These are phyloP conservation scores for Cheumatopsyche charites DNA, from an alignment of 1,140 invertebrate species.

Conservation along the genomic window DNA sequence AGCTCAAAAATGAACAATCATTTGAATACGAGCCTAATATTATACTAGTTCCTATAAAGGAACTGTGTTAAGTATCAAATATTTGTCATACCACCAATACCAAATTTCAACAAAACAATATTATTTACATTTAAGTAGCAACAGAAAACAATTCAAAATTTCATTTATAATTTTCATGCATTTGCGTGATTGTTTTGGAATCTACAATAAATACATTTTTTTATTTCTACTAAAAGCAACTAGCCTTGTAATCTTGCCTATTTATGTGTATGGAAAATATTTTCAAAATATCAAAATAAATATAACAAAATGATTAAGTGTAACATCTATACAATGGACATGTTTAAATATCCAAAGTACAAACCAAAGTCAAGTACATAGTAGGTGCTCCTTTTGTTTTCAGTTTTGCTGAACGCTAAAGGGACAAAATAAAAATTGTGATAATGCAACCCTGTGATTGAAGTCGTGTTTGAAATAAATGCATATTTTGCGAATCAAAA, in stretches of 20 bases:
- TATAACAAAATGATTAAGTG: neutral
- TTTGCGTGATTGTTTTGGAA: constrained; percentile 20
- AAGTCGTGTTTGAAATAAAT: constrained; percentile 19
- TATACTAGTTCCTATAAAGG: too few relatives aligned
- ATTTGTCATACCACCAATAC: constrained; percentile 26
- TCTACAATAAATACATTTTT: neutral
- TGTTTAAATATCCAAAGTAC: constrained; percentile 40
- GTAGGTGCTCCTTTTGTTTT: constrained; percentile 39
- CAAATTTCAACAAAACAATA: constrained; percentile 11
- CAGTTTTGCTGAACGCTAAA: constrained; percentile 41
- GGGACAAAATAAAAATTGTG: constrained; percentile 41
- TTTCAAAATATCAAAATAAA: neutral
- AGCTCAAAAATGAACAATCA: too few relatives aligned
- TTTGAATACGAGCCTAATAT: too few relatives aligned
- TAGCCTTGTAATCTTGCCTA: constrained; percentile 17
- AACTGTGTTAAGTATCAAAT: neutral
- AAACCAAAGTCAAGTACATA: constrained; percentile 47
- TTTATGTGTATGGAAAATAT: neutral
- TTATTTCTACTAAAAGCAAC: constrained; percentile 25
- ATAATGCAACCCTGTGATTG: constrained; percentile 14
- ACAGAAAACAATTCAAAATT: constrained; percentile 22
- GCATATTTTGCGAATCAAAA: constrained; percentile 19
- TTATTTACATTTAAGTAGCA: constrained; percentile 5
- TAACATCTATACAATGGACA: constrained; percentile 17
- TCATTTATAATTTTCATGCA: constrained; percentile 22